Percentiles rank a stretch among this genome's conserved stretches.
Conservation (phyloP, 2,113 vertebrate genomes). For the Helogale parvula region DNA sequence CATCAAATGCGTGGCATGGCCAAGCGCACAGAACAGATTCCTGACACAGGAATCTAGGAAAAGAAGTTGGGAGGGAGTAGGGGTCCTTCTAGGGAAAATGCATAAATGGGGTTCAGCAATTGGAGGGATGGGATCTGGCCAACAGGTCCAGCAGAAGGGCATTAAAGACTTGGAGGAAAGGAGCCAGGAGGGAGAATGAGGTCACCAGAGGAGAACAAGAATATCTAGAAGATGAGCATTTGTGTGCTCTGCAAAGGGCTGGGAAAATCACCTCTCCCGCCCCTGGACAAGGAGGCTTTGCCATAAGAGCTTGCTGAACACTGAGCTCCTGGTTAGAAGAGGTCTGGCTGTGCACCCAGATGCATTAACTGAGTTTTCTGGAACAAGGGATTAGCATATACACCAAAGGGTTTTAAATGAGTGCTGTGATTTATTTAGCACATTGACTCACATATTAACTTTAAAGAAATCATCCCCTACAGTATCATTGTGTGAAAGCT, state of each 20-base stretch:
- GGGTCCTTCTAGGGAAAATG: neutral
- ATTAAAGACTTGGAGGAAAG: neutral
- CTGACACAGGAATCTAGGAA: neutral
- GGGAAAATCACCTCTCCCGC: neutral
- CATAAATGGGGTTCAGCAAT: neutral
- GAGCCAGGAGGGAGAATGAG: neutral
- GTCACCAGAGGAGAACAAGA: accelerated
- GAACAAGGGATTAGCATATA: slow-evolving; percentile 61
- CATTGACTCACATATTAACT: slow-evolving; percentile 27
- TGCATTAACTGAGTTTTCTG: slow-evolving; percentile 54
- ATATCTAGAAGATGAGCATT: neutral
- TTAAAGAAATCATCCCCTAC: slow-evolving; percentile 65
- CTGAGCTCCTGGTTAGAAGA: slow-evolving; percentile 56
- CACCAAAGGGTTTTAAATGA: slow-evolving; percentile 58
- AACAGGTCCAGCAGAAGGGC: neutral
- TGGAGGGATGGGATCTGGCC: neutral
- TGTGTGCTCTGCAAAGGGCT: neutral
- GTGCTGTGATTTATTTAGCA: slow-evolving; percentile 51
- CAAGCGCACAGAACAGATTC: neutral
- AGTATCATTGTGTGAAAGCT: slow-evolving; percentile 46
- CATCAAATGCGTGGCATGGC: neutral
- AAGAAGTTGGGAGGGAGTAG: neutral
- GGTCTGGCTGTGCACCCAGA: slow-evolving; percentile 50
- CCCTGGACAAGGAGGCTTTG: neutral
- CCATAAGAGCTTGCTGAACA: neutral